phyloP scores from a whole-genome alignment of 1,140 invertebrate genomes.

The Nasonia giraulti region DNA sequence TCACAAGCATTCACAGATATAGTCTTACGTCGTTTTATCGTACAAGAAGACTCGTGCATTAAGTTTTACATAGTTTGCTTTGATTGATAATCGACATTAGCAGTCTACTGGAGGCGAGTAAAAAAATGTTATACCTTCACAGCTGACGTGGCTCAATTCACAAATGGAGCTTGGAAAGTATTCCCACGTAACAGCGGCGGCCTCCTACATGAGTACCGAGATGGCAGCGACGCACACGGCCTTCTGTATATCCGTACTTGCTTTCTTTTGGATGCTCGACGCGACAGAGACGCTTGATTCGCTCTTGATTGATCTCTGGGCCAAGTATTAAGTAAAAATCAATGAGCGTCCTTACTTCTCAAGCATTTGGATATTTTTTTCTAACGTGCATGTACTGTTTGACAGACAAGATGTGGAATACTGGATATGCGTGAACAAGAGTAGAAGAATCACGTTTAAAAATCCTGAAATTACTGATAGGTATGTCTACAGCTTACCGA shows the following conservation, averaged over 20 bases:
- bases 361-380: constrained; percentile 22
- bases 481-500: constrained; percentile 55
- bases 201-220: constrained; percentile 63
- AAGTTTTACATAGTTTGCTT: not conserved
- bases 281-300: constrained; percentile 70
- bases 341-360: not conserved
- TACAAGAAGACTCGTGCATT: not conserved
- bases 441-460: constrained; percentile 58
- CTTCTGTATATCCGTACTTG: constrained; percentile 66
- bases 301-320: constrained; percentile 66
- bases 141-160: constrained; percentile 65
- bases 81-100: not conserved
- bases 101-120: not conserved
- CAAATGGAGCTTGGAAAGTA: constrained; percentile 56
- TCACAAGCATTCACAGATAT: not conserved
- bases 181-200: constrained; percentile 55
- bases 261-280: constrained; percentile 73
- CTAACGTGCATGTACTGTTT: not conserved
- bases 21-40: too few relatives aligned
- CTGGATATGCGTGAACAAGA: not conserved
- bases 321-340: constrained; percentile 66
- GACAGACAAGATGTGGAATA: constrained; percentile 40
- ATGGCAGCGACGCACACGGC: constrained; percentile 63
- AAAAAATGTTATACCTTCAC: constrained; percentile 41
- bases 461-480: constrained; percentile 62